phyloP scores from a whole-genome alignment of 1,140 invertebrate species.

The Calycopis cecrops region DNA sequence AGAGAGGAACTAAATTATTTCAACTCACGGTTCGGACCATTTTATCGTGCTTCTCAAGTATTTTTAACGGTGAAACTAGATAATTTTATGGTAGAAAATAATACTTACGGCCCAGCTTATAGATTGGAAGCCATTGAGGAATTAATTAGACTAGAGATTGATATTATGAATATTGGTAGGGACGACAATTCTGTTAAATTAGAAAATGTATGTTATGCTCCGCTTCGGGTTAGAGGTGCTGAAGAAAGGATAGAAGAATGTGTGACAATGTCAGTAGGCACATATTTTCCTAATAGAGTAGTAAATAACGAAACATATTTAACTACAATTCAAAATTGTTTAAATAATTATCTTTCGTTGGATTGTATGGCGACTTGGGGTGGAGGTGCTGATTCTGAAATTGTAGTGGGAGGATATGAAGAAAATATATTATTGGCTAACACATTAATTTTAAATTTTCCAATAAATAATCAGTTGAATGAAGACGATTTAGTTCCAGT shows the following conservation, averaged over 20 bases:
- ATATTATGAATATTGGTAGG: slow-evolving; percentile 47
- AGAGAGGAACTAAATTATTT: slow-evolving; percentile 89
- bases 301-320: slow-evolving; percentile 74
- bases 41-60: slow-evolving; percentile 92
- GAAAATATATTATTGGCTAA: slow-evolving; percentile 53
- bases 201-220: slow-evolving; percentile 89
- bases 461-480: slow-evolving; percentile 82
- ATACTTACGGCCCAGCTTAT: slow-evolving; percentile 57
- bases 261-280: slow-evolving; percentile 85
- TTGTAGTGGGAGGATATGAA: slow-evolving; percentile 86
- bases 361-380: slow-evolving; percentile 88
- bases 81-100: slow-evolving; percentile 40
- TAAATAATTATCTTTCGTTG: slow-evolving; percentile 77
- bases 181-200: slow-evolving; percentile 63
- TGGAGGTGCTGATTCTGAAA: slow-evolving; percentile 87
- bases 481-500: slow-evolving; percentile 75
- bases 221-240: slow-evolving; percentile 81
- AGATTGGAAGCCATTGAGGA: slow-evolving; percentile 55
- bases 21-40: slow-evolving; percentile 90
- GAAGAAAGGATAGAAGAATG: slow-evolving; percentile 79
- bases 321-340: slow-evolving; percentile 58
- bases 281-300: slow-evolving; percentile 83
- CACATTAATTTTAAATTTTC: slow-evolving; percentile 83
- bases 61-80: slow-evolving; percentile 76
- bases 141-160: slow-evolving; percentile 51